Percentiles rank a stretch among this genome's conserved stretches.
Evolutionary conservation across 2,888 invertebrate species (phyloP).

Genomic region (Trissolcus japonicus): DNA sequence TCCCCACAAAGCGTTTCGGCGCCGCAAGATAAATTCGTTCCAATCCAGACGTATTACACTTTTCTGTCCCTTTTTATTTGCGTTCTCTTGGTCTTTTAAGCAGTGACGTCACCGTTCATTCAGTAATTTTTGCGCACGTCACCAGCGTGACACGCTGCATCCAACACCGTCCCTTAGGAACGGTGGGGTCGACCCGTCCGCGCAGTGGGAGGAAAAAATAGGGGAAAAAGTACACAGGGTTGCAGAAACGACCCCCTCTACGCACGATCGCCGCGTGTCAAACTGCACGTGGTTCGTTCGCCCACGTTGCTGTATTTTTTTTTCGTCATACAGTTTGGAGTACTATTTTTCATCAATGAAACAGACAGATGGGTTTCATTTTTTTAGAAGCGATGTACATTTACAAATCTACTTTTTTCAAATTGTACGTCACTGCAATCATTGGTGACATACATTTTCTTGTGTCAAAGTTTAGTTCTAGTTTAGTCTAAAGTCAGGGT

Average conservation of each 20-base stretch:
- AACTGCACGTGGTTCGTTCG: slow-evolving; percentile 75
- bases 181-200: slow-evolving; percentile 64
- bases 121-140: slow-evolving; percentile 76
- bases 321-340: background rate
- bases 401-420: too few species aligned
- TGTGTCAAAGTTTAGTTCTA: too few species aligned
- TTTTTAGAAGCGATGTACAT: too few species aligned
- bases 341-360: too few species aligned
- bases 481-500: too few species aligned
- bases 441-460: too few species aligned
- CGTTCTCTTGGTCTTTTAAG: slow-evolving; percentile 49
- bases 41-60: slow-evolving; percentile 6
- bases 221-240: slow-evolving; percentile 68
- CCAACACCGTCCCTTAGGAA: slow-evolving; percentile 54
- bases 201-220: slow-evolving; percentile 73
- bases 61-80: slow-evolving; percentile 38
- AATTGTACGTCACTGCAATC: too few species aligned
- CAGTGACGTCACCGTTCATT: slow-evolving; percentile 76
- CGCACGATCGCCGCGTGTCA: slow-evolving; percentile 75
- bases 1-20: too few species aligned
- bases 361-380: too few species aligned
- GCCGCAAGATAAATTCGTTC: slow-evolving; percentile 29
- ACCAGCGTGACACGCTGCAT: slow-evolving; percentile 67
- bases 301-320: slow-evolving; percentile 70
- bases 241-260: slow-evolving; percentile 64